phyloP scores from a whole-genome alignment of 2,797 vertebrate species.

The Anguilla megastoma region DNA sequence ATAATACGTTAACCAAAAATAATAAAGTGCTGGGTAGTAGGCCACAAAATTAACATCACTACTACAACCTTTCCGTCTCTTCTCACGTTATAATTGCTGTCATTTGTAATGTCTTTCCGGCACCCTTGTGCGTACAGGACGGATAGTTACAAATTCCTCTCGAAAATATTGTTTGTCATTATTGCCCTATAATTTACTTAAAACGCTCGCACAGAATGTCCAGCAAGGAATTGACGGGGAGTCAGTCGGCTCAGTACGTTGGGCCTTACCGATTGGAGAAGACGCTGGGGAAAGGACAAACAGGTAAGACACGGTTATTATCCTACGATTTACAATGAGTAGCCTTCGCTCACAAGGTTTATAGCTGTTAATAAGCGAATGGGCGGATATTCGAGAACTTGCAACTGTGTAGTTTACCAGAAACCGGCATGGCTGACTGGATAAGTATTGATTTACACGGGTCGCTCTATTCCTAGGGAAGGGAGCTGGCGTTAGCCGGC shows the following conservation, averaged over 20 bases:
- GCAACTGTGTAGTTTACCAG: background rate
- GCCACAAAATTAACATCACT: constrained; percentile 61
- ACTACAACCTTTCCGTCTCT: constrained; percentile 43
- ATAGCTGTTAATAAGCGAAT: background rate
- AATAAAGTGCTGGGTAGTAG: constrained; percentile 64
- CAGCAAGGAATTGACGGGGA: constrained; percentile 74
- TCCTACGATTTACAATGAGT: background rate
- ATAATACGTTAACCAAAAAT: constrained; percentile 35
- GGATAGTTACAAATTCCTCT: constrained; percentile 46
- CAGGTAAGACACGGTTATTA: constrained; percentile 71
- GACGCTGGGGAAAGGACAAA: constrained; percentile 92
- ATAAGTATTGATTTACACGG: background rate
- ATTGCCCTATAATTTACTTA: constrained; percentile 7
- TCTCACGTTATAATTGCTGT: constrained; percentile 37
- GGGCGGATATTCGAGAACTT: background rate
- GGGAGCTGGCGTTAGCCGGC: background rate
- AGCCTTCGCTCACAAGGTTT: background rate
- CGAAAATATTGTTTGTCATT: constrained; percentile 49
- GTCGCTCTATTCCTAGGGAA: background rate
- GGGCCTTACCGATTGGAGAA: constrained; percentile 92
- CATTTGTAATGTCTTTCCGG: constrained; percentile 63
- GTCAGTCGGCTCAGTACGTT: constrained; percentile 85
- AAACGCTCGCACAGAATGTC: constrained; percentile 68
- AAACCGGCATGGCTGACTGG: background rate
- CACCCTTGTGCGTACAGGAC: constrained; percentile 56